A percentile compares a stretch with the other conserved stretches of the same genome.
These are phyloP conservation scores for Oeneis ivallda DNA, from an alignment of 2,888 invertebrate species.

Conservation along the genomic window DNA sequence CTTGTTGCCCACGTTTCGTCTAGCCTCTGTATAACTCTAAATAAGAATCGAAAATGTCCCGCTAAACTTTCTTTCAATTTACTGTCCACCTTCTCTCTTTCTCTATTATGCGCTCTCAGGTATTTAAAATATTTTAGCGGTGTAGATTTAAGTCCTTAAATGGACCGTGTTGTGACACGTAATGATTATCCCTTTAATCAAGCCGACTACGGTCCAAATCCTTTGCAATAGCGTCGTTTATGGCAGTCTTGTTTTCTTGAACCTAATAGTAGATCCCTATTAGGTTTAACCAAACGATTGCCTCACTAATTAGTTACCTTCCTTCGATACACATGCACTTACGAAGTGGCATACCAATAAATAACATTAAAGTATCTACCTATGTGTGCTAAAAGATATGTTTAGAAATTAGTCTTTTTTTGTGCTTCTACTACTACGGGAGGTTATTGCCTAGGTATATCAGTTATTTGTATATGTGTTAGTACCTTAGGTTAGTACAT, in stretches of 20 bases:
- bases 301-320: constrained; percentile 9
- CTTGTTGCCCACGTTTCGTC: too few species aligned
- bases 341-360: constrained; percentile 7
- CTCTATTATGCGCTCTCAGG: too few species aligned
- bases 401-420: too few species aligned
- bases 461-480: too few species aligned
- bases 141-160: not conserved
- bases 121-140: not conserved
- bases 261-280: constrained; percentile 9
- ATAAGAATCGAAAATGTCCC: too few species aligned
- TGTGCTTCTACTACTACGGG: too few species aligned
- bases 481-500: too few species aligned
- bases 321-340: constrained; percentile 6
- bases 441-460: too few species aligned
- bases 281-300: constrained; percentile 7
- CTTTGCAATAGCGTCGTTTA: not conserved
- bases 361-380: not conserved
- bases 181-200: constrained; percentile 5
- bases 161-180: not conserved
- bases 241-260: not conserved
- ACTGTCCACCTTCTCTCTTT: too few species aligned
- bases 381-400: too few species aligned
- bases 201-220: constrained; percentile 1
- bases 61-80: too few species aligned
- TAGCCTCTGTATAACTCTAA: too few species aligned